phyloP scores from a whole-genome alignment of 1,140 invertebrate species.

The Vanessa atalanta region DNA sequence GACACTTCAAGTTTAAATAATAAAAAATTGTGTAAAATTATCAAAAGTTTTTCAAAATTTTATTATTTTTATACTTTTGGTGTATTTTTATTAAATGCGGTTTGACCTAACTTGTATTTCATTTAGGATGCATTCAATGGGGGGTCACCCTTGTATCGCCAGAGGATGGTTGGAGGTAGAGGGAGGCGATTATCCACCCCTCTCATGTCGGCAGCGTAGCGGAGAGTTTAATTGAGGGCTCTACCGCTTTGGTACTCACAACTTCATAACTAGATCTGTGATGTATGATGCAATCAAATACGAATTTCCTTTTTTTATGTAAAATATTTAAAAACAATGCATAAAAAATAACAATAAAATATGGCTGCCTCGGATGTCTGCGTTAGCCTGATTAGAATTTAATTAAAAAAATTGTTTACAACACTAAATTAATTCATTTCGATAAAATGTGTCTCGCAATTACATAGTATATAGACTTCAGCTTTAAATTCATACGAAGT shows the following conservation, averaged over 20 bases:
- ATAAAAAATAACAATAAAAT: neutral
- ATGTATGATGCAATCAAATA: conserved; percentile 12
- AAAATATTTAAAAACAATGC: neutral
- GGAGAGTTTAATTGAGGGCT: conserved; percentile 40
- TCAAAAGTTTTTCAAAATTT: no score
- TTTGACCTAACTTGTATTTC: conserved; percentile 19
- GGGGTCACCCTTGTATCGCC: neutral
- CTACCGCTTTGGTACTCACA: conserved; percentile 24
- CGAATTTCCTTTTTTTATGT: neutral
- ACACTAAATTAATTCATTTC: no score
- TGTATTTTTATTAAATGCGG: neutral
- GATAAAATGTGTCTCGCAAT: no score
- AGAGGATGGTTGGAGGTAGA: conserved; percentile 4
- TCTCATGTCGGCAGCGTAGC: conserved; percentile 17
- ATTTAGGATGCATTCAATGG: conserved; percentile 21
- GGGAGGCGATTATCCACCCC: conserved; percentile 30
- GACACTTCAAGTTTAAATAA: no score
- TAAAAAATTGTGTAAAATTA: no score
- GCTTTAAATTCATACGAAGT: neutral
- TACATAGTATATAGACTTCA: no score
- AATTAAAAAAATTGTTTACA: no score
- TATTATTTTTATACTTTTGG: neutral
- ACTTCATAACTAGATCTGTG: conserved; percentile 16
- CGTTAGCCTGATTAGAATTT: no score
- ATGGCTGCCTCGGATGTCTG: no score